A percentile compares a stretch with the other conserved stretches of the same genome.
Conservation (phyloP, 2,113 vertebrate genomes). For the Chaetorhynchus papuensis region DNA sequence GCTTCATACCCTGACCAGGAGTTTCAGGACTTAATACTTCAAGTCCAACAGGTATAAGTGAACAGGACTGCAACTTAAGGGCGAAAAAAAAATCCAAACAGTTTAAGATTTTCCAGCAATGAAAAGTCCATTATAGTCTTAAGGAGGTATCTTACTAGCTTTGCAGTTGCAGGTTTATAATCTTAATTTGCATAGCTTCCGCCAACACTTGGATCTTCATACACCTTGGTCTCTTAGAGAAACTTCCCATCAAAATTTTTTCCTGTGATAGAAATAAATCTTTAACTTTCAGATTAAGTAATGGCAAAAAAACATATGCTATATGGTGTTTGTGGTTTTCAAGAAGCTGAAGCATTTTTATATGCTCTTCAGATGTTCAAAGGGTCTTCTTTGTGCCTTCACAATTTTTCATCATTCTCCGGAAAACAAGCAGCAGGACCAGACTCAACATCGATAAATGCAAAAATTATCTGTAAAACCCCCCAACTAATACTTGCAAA, state of each 20-base stretch:
- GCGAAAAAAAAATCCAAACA: neutral
- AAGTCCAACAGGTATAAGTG: neutral
- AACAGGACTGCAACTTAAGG: neutral
- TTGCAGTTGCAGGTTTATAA: neutral
- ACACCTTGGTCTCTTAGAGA: neutral
- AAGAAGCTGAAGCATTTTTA: neutral
- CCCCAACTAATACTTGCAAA: neutral
- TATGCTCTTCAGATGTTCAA: neutral
- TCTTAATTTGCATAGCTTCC: neutral
- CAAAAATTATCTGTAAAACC: neutral
- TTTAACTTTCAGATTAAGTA: neutral
- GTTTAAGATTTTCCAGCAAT: neutral
- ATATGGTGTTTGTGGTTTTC: neutral
- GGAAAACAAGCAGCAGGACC: neutral
- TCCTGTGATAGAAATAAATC: neutral
- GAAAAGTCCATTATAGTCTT: neutral
- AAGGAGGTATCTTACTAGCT: neutral
- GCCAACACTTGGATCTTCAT: neutral
- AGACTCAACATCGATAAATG: neutral
- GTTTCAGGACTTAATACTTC: neutral
- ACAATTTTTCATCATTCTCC: neutral
- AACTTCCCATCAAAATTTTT: neutral
- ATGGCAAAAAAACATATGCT: neutral
- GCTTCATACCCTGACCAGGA: neutral
- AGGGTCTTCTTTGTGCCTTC: neutral